Evolutionary conservation across 2,888 invertebrate genomes (phyloP), one percentile per base, ranked within the genome.

Genomic region (Pelosia muscerda): DNA sequence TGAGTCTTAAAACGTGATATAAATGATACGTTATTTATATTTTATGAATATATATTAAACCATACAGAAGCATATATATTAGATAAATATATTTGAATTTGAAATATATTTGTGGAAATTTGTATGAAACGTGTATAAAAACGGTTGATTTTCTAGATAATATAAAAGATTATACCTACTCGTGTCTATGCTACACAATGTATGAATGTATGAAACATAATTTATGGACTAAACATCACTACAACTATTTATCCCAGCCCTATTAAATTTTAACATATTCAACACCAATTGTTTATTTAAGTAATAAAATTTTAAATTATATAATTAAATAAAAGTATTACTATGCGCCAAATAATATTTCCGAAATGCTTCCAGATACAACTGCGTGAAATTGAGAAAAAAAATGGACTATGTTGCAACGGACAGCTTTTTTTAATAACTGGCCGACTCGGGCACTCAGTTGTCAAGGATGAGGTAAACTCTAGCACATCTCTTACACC

Each of bases 221-320:
- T 23, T 58, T 54, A 31, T 72, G 38, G 68, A 66, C 64, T 65
- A 74, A 64, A 26, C 56, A 63, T 66, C 19, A 66, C 59, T 60
- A 72, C 28, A 73, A 73, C 66, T 73, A 79, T 72, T 70, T 69
- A 68, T 68, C 63, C 77, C 73, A 77, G 70, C 64, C 72, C 62
- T 75, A 63, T 63, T 64, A 63, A 68, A 25, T 59, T 65, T 69
- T 53, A 61, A 69, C 69, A 78, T 71, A 69, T 73, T 69, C 59
- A 34, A 62, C 60, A 38, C 42, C 60, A 4, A 9, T 60, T 19
- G 42, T 8, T 19, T 10, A 22, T 22, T 31, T 6, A 10, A 22
- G 2, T 19, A 22, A 19, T 42, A 1, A 42, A n/a, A 19, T 15
- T 15, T 2, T 0, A 15, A 38, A 42, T 42, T 42, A 42, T 42